phyloP scores from a whole-genome alignment of 1,140 invertebrate species.

The Prorops nasuta region DNA sequence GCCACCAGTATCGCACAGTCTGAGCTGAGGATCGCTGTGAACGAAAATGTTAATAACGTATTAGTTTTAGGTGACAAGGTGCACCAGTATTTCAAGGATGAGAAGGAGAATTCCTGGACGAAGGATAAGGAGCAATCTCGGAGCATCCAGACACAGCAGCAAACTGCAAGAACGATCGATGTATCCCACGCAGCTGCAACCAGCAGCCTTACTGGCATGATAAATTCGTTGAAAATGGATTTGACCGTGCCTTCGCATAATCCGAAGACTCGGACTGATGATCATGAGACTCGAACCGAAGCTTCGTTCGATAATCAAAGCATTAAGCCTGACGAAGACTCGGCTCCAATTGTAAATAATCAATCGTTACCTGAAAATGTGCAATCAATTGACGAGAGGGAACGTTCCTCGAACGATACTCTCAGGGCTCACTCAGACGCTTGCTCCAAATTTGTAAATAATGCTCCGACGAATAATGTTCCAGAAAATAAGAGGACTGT shows the following conservation, averaged over 20 bases:
- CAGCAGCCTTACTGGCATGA: not conserved
- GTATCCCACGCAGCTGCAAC: not conserved
- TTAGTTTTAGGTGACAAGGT: constrained; percentile 35
- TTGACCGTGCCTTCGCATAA: not conserved
- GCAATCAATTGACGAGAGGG: constrained; percentile 21
- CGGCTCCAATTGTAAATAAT: constrained; percentile 13
- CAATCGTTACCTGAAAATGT: constrained; percentile 26
- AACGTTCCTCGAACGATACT: constrained; percentile 9
- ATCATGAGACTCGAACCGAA: not conserved
- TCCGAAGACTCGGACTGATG: not conserved
- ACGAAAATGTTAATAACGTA: constrained; percentile 27
- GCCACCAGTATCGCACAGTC: constrained; percentile 13
- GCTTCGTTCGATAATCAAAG: not conserved
- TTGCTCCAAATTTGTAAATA: constrained; percentile 14
- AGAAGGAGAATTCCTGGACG: constrained; percentile 4
- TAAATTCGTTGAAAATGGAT: not conserved
- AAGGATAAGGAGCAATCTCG: constrained; percentile 1
- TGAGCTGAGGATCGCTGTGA: constrained; percentile 22
- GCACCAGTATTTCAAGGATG: constrained; percentile 36
- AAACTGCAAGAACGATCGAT: not conserved
- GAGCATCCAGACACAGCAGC: not conserved
- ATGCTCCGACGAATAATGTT: constrained; percentile 8
- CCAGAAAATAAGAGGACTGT: constrained; percentile 20
- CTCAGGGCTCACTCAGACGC: constrained; percentile 7
- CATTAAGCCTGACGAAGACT: not conserved